phyloP scores from a whole-genome alignment of 1,140 invertebrate genomes.

The Heliconius hewitsoni region DNA sequence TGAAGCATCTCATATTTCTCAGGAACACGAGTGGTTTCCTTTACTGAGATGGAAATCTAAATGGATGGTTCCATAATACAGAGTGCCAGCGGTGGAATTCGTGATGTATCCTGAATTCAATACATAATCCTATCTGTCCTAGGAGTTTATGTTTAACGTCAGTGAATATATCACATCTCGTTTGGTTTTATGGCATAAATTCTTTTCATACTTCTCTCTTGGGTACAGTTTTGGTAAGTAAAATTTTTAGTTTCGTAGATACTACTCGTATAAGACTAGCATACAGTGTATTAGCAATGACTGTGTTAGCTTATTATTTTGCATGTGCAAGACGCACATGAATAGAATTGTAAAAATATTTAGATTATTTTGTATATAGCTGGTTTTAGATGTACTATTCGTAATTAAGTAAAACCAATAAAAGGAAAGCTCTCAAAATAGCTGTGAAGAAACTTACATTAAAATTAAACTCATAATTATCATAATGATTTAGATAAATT shows the following conservation, averaged over 20 bases:
- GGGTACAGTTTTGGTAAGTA: not conserved
- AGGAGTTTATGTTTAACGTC: not conserved
- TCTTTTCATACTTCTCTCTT: slow-evolving; percentile 4
- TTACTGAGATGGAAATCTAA: slow-evolving; percentile 32
- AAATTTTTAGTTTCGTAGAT: not conserved
- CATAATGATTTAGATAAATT: no score
- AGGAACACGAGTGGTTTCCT: slow-evolving; percentile 18
- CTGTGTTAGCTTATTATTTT: not conserved
- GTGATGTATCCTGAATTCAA: slow-evolving; percentile 22
- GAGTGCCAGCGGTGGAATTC: slow-evolving; percentile 26
- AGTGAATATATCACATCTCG: slow-evolving; percentile 12
- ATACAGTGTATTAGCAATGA: not conserved
- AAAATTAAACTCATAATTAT: no score
- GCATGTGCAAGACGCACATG: not conserved
- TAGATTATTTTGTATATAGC: no score
- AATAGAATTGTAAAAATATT: not conserved
- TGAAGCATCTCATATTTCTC: slow-evolving; percentile 25
- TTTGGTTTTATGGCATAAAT: not conserved
- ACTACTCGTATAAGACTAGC: not conserved
- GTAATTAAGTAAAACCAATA: no score
- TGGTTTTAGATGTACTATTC: no score
- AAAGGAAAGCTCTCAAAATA: no score
- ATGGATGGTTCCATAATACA: slow-evolving; percentile 26
- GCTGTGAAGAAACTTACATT: no score
- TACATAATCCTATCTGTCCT: slow-evolving; percentile 16